Conservation (phyloP, 2,113 vertebrate genomes). For the Gallinago jamesoni region DNA sequence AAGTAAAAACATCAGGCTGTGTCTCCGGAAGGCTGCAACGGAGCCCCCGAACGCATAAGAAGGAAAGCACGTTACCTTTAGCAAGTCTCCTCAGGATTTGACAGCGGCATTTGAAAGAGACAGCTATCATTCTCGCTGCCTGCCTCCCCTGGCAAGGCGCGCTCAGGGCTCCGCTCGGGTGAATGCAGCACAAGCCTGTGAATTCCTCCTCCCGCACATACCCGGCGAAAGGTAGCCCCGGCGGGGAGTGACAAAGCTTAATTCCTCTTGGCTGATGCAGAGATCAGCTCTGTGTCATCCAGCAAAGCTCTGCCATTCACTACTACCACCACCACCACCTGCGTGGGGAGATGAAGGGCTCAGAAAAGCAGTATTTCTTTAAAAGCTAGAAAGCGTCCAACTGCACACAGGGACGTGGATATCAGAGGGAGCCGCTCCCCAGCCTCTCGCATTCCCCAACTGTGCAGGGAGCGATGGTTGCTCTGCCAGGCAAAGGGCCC, state of each 20-base stretch:
- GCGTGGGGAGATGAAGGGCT: conserved; percentile 59
- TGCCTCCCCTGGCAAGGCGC: conserved; percentile 70
- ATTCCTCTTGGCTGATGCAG: conserved; percentile 81
- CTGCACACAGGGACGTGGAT: not conserved
- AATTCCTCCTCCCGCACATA: conserved; percentile 79
- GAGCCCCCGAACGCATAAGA: conserved; percentile 40
- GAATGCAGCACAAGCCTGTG: conserved; percentile 80
- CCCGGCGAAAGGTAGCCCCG: conserved; percentile 79
- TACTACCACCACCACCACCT: conserved; percentile 39
- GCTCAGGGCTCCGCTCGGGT: conserved; percentile 73
- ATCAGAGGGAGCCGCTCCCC: conserved; percentile 34
- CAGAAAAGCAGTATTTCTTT: conserved; percentile 58
- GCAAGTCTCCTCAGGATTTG: conserved; percentile 94
- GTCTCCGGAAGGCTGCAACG: conserved; percentile 16
- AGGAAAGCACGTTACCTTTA: conserved; percentile 89
- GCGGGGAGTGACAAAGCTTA: conserved; percentile 80
- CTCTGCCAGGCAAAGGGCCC: conserved; percentile 55
- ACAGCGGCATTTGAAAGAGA: conserved; percentile 99
- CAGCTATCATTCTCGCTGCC: conserved; percentile 93
- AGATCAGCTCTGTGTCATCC: conserved; percentile 77
- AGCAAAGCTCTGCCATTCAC: conserved; percentile 76
- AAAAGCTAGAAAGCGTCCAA: conserved; percentile 65
- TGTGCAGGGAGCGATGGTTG: not conserved
- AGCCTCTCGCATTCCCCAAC: not conserved
- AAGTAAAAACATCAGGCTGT: conserved; percentile 60